Conservation (phyloP, 2,113 vertebrate species). For the Calidris pygmaea region DNA sequence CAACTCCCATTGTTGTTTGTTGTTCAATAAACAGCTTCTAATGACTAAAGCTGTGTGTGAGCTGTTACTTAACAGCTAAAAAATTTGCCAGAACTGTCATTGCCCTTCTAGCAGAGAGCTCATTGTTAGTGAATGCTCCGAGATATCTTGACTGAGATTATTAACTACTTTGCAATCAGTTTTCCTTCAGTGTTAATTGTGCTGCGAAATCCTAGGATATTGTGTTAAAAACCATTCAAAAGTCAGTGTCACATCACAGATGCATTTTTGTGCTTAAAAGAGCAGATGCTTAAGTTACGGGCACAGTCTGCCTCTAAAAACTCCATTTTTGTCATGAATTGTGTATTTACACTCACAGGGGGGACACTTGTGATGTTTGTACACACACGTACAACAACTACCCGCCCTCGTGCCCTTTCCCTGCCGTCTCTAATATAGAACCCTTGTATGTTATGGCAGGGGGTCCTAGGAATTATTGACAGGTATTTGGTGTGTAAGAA, state of each 20-base stretch:
- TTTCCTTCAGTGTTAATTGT: not conserved
- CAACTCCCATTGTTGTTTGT: not conserved
- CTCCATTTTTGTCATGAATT: not conserved
- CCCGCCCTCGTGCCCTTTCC: not conserved
- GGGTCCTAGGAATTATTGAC: not conserved
- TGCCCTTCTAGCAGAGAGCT: not conserved
- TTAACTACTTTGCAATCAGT: not conserved
- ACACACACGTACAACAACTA: not conserved
- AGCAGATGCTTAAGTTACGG: not conserved
- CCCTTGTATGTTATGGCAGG: not conserved
- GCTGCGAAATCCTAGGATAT: not conserved
- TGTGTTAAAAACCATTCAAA: not conserved
- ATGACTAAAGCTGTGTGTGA: not conserved
- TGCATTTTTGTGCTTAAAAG: not conserved
- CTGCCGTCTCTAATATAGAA: not conserved
- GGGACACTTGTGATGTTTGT: not conserved
- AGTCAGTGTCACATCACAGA: not conserved
- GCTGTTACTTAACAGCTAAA: not conserved
- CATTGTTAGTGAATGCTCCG: not conserved
- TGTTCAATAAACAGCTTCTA: constrained; percentile 11
- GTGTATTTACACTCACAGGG: not conserved
- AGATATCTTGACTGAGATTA: not conserved
- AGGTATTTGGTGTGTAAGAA: not conserved
- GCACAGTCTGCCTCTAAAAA: not conserved
- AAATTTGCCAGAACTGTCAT: not conserved